phyloP scores from a whole-genome alignment of 2,113 vertebrate species.

The Dicerorhinus sumatrensis region DNA sequence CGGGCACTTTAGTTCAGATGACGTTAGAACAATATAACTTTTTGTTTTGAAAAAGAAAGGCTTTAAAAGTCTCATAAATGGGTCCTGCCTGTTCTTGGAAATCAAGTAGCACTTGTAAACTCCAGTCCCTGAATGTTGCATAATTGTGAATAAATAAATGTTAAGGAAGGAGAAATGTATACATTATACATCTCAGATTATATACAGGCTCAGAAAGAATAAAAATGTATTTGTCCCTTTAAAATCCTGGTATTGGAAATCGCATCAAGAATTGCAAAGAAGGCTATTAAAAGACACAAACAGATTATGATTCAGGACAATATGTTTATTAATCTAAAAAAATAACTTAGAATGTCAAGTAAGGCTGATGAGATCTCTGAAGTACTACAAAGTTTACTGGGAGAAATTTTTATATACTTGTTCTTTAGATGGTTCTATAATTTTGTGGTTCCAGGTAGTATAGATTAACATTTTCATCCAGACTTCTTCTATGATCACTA shows the following conservation, averaged over 20 bases:
- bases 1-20: slow-evolving; percentile 56
- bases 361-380: not conserved
- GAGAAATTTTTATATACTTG: not conserved
- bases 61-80: slow-evolving; percentile 66
- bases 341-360: slow-evolving; percentile 25
- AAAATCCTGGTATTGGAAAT: not conserved
- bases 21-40: slow-evolving; percentile 66
- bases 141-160: slow-evolving; percentile 59
- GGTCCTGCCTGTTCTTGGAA: slow-evolving; percentile 59
- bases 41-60: slow-evolving; percentile 77
- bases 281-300: not conserved
- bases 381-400: not conserved
- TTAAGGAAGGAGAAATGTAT: not conserved
- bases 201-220: slow-evolving; percentile 32
- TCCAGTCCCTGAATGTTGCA: slow-evolving; percentile 8
- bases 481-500: not conserved
- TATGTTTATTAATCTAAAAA: slow-evolving; percentile 32
- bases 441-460: not conserved
- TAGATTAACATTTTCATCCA: slow-evolving; percentile 2
- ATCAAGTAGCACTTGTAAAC: slow-evolving; percentile 54
- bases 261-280: not conserved
- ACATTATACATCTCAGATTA: not conserved
- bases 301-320: not conserved
- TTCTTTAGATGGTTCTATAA: not conserved
- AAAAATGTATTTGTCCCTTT: slow-evolving; percentile 1